A percentile compares a stretch with the other conserved stretches of the same genome.
These are phyloP conservation scores for Pholis gunnellus DNA, from an alignment of 2,113 vertebrate genomes.

Conservation along the genomic window DNA sequence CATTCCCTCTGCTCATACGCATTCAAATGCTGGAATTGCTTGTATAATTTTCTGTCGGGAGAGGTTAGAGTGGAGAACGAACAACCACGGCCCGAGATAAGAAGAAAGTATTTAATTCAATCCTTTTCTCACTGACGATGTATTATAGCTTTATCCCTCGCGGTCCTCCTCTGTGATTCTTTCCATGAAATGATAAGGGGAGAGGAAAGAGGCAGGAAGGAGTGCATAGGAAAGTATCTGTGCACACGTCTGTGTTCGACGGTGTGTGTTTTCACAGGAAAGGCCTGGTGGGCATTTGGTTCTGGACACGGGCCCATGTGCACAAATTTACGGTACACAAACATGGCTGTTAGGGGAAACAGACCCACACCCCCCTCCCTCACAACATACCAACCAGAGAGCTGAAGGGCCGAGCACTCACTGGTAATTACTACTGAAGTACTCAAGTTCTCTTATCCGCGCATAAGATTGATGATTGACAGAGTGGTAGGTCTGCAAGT, in stretches of 20 bases:
- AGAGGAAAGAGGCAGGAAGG: slow-evolving; percentile 68
- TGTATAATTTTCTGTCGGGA: not conserved
- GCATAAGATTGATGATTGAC: slow-evolving; percentile 58
- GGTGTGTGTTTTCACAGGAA: slow-evolving; percentile 68
- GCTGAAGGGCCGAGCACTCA: not conserved
- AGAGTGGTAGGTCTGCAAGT: slow-evolving; percentile 22
- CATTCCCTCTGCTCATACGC: not conserved
- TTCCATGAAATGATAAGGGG: slow-evolving; percentile 61
- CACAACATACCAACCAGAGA: slow-evolving; percentile 8
- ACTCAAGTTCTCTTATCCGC: not conserved
- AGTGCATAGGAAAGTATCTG: slow-evolving; percentile 60
- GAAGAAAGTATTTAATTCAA: slow-evolving; percentile 39
- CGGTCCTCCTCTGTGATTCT: slow-evolving; percentile 46
- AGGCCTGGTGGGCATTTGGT: slow-evolving; percentile 63
- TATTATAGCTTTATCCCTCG: slow-evolving; percentile 16
- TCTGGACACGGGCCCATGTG: slow-evolving; percentile 57
- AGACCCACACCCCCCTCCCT: not conserved
- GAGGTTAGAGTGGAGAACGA: not conserved
- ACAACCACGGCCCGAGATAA: slow-evolving; percentile 30
- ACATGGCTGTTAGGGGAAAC: slow-evolving; percentile 55
- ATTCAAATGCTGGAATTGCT: not conserved
- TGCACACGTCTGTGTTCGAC: slow-evolving; percentile 21
- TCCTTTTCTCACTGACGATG: slow-evolving; percentile 10
- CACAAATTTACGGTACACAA: slow-evolving; percentile 49
- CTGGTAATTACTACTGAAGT: slow-evolving; percentile 30